phyloP scores from a whole-genome alignment of 2,888 invertebrate species.

The Stenodera caucasica region DNA sequence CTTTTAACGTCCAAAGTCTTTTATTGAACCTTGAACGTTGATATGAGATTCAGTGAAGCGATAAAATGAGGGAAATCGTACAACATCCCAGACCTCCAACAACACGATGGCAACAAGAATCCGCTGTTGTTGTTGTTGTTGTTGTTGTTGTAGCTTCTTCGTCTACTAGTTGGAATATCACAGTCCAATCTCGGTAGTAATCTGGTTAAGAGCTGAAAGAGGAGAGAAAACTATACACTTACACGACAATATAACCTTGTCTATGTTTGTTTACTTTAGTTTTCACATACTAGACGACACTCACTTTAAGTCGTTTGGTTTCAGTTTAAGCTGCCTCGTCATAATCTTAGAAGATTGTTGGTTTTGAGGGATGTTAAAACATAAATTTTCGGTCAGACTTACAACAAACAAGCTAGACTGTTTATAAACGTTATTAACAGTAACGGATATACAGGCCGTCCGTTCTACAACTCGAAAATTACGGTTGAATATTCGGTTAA shows the following conservation, averaged over 20 bases:
- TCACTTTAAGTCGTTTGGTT: no score
- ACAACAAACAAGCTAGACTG: no score
- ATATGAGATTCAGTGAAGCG: constrained; percentile 36
- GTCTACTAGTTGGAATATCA: not conserved
- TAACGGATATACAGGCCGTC: no score
- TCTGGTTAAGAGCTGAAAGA: constrained; percentile 22
- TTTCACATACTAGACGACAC: not conserved
- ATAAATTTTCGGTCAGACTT: no score
- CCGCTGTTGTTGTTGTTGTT: not conserved
- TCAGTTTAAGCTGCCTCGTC: no score
- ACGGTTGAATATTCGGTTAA: not conserved
- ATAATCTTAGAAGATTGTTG: no score
- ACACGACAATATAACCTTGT: no score
- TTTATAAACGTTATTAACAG: no score
- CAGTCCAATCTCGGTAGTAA: constrained; percentile 27
- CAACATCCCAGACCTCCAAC: constrained; percentile 14
- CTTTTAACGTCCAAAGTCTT: not conserved
- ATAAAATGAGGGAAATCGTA: constrained; percentile 32
- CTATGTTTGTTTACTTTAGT: not conserved
- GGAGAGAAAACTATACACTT: not conserved
- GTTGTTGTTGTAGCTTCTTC: not conserved
- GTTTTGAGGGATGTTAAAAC: no score
- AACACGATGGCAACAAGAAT: not conserved
- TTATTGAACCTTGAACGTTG: constrained; percentile 36
- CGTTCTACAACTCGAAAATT: no score